Conservation (phyloP, 2,797 vertebrate species). For the Eulemur coronatus region DNA sequence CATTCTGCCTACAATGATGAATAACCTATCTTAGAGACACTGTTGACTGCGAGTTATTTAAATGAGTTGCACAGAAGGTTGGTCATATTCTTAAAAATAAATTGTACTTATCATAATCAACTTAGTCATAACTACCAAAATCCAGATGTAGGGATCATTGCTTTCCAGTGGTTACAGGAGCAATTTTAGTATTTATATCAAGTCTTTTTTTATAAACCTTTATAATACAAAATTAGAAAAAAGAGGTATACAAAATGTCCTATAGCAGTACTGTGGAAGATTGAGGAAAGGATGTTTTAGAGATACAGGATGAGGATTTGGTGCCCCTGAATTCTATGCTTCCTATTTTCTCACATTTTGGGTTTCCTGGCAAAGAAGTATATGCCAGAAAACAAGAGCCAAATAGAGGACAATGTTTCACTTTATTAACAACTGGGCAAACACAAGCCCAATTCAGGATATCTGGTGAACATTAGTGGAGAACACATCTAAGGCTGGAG, state of each 20-base stretch:
- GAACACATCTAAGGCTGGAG: neutral
- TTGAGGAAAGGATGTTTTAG: neutral
- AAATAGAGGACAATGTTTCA: neutral
- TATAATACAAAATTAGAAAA: neutral
- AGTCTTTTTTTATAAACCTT: neutral
- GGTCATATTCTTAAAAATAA: neutral
- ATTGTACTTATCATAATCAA: neutral
- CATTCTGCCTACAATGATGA: neutral
- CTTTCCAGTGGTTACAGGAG: neutral
- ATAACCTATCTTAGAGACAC: neutral
- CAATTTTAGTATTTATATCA: neutral
- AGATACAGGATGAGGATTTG: neutral
- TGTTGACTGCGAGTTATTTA: constrained; percentile 37
- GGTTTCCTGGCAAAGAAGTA: neutral
- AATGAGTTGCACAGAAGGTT: neutral
- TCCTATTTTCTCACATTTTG: neutral
- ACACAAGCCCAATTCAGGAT: neutral
- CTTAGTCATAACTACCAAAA: neutral
- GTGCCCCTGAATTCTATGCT: neutral
- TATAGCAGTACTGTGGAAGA: neutral
- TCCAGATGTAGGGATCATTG: neutral
- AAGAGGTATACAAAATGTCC: neutral
- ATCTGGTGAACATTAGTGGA: neutral
- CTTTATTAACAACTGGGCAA: neutral
- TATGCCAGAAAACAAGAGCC: neutral